Base-by-base conservation (phyloP, 2,888 invertebrate species). In the Erebia ligea region DNA sequence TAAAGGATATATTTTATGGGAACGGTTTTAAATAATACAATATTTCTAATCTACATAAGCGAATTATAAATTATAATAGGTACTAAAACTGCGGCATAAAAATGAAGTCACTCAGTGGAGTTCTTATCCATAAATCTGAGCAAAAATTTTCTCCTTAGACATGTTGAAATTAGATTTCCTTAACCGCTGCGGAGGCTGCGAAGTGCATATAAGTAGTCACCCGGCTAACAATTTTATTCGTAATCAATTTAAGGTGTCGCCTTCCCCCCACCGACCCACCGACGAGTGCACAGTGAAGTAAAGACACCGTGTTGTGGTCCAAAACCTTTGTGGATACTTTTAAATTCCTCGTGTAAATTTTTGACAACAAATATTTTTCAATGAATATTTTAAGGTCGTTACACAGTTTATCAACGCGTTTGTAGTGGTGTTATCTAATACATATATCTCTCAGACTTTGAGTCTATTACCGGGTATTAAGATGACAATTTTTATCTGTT, bases 161-260 rank as follows among this genome's bases (percentile, higher is more conserved):
- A 82, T 82, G 84, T 82, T 84, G 77, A 87, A 88, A 90, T 87
- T 81, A 81, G 83, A 88, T 89, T 84, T 81, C 79, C 77, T 78
- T 84, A 82, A 86, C 79, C 81, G 79, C 75, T 78, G 76, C 73
- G 77, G 75, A 73, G 72, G 71, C 73, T 75, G 80, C 82, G 78
- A 87, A 89, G 88, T 84, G 89, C 89, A 86, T 84, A 86, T 91
- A 90, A 91, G 87, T 87, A 89, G 87, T 84, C 77, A 71, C 79
- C 82, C 82, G 84, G 79, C 83, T 86, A 89, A 89, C 88, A 86
- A 81, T 88, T 90, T 90, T 87, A 88, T 86, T 86, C 82, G 85
- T 91, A 90, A 91, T 91, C 89, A 89, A 85, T 90, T 91, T 90
- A 89, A 81, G 80, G 82, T 77, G 81, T 81, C 82, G 80, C 85